Percentiles rank a stretch among this genome's conserved stretches.
Conservation (phyloP, 2,113 vertebrate genomes). For the Catharus fuscescens region DNA sequence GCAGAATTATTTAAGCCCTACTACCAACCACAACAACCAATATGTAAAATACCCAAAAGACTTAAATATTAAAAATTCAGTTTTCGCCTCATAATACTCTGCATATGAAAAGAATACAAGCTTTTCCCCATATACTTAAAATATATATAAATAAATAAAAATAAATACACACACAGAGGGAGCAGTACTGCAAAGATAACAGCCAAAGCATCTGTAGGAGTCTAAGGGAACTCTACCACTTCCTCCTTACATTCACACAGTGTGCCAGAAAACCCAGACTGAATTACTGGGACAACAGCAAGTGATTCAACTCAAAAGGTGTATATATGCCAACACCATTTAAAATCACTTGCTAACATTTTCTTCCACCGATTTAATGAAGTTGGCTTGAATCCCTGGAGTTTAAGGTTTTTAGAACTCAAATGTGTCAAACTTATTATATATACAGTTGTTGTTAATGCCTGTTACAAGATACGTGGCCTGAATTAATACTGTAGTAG, state of each 20-base stretch:
- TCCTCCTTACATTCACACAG: neutral
- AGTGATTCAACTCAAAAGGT: neutral
- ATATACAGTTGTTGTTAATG: neutral
- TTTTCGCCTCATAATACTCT: neutral
- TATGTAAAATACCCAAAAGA: neutral
- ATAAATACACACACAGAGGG: neutral
- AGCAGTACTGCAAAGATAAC: neutral
- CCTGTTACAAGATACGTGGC: neutral
- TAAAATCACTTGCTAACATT: constrained; percentile 3
- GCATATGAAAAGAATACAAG: neutral
- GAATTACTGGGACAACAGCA: neutral
- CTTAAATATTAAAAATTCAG: neutral
- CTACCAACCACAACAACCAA: neutral
- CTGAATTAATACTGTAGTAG: neutral
- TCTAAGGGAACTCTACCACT: neutral
- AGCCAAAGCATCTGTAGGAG: neutral
- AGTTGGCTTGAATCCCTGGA: constrained; percentile 4
- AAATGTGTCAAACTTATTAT: neutral
- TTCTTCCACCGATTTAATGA: constrained; percentile 7
- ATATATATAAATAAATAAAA: neutral
- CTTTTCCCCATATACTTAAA: neutral
- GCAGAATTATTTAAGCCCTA: neutral
- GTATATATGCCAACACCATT: neutral
- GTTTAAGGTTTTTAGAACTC: constrained; percentile 12
- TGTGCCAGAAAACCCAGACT: neutral